Percentiles rank a stretch among this genome's conserved stretches.
Evolutionary conservation across 2,888 invertebrate species (phyloP).

Genomic region (Neoascia interrupta): DNA sequence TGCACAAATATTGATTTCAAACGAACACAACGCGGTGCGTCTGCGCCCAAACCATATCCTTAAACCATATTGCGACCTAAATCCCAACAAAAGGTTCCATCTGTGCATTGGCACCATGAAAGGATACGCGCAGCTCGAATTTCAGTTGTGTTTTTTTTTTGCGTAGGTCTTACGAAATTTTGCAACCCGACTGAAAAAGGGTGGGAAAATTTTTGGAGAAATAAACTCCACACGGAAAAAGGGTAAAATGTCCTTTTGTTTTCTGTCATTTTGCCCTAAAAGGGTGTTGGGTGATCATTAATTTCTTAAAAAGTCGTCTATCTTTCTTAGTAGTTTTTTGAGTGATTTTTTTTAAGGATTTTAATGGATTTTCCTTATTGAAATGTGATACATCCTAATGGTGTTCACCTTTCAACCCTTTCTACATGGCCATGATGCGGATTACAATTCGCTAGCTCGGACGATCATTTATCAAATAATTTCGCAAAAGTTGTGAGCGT

Average conservation of each 20-base stretch:
- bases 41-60: too few relatives aligned
- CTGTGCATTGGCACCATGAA: constrained; percentile 32
- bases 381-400: constrained; percentile 63
- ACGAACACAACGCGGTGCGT: constrained; percentile 29
- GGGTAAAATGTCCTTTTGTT: constrained; percentile 58
- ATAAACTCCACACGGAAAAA: constrained; percentile 27
- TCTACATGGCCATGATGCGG: too few relatives aligned
- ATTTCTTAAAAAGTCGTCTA: constrained; percentile 26
- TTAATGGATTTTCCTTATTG: constrained; percentile 8
- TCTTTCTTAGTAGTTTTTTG: constrained; percentile 15
- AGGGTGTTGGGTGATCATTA: constrained; percentile 62
- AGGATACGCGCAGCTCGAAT: constrained; percentile 27
- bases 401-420: constrained; percentile 62
- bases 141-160: constrained; percentile 39
- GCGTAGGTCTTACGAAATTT: constrained; percentile 28
- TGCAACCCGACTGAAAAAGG: constrained; percentile 40
- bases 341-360: too few relatives aligned
- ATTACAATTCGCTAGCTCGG: constrained; percentile 11
- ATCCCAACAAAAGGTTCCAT: constrained; percentile 49
- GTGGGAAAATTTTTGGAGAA: constrained; percentile 45
- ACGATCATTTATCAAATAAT: constrained; percentile 55
- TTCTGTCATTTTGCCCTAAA: constrained; percentile 59
- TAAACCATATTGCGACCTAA: constrained; percentile 52
- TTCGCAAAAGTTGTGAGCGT: constrained; percentile 31
- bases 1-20: constrained; percentile 64